phyloP scores from a whole-genome alignment of 2,113 vertebrate genomes.

The Vireo altiloquus region DNA sequence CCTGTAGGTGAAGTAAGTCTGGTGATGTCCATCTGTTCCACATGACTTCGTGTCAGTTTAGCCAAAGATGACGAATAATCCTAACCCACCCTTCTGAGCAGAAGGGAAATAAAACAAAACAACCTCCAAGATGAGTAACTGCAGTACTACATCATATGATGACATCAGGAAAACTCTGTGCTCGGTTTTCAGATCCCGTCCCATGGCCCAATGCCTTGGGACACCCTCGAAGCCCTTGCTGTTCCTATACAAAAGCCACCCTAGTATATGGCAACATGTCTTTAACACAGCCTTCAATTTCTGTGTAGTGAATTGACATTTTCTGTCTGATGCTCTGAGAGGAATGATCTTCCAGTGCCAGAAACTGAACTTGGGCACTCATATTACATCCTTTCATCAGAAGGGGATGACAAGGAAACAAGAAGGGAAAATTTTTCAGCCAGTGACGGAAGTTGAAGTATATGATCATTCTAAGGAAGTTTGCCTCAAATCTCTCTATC shows the following conservation, averaged over 20 bases:
- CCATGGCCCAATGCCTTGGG: background rate
- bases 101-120: background rate
- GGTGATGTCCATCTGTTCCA: slow-evolving; percentile 10
- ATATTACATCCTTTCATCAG: background rate
- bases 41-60: background rate
- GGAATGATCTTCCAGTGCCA: background rate
- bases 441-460: fast-evolving
- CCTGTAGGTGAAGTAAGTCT: background rate
- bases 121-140: background rate
- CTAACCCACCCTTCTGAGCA: slow-evolving; percentile 18
- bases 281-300: background rate
- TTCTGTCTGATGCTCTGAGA: background rate
- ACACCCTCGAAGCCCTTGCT: background rate
- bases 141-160: background rate
- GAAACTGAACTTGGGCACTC: background rate
- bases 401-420: background rate
- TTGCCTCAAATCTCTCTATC: background rate
- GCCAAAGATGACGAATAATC: slow-evolving; percentile 11
- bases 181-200: background rate
- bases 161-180: background rate
- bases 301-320: background rate
- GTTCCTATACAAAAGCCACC: background rate
- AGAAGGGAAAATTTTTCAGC: background rate
- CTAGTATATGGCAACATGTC: background rate
- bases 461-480: background rate